Conservation (phyloP, 2,113 vertebrate genomes). For the Oreochromis spilurus region DNA sequence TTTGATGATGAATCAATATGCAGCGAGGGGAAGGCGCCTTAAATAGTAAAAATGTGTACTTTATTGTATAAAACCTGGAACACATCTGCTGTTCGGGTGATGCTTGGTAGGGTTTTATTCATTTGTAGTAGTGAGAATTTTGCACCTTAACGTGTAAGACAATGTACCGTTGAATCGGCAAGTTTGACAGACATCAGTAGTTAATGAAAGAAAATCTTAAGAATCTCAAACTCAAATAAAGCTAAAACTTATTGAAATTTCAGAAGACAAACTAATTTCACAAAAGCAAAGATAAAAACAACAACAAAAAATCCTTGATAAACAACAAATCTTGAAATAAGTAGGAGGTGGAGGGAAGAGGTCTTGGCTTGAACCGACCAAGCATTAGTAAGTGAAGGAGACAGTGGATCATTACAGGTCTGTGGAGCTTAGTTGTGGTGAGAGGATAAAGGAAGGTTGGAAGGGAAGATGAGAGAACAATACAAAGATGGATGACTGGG, state of each 20-base stretch:
- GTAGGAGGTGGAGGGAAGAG: background rate
- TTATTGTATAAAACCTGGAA: background rate
- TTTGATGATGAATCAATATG: conserved; percentile 20
- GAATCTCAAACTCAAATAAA: background rate
- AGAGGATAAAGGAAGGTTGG: background rate
- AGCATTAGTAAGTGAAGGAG: conserved; percentile 28
- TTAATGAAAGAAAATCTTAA: background rate
- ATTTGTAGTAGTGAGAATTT: background rate
- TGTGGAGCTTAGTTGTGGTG: background rate
- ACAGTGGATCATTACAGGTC: conserved; percentile 14
- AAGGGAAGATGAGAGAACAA: background rate
- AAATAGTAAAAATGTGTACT: background rate
- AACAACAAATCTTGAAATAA: background rate
- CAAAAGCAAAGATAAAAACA: background rate
- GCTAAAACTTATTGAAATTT: background rate
- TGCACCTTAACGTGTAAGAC: background rate
- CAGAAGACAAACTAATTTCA: background rate
- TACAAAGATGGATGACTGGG: background rate
- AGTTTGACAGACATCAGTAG: background rate
- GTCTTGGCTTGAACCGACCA: background rate
- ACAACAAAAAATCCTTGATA: background rate
- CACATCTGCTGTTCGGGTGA: background rate
- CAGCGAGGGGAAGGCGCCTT: background rate
- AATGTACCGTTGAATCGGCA: background rate
- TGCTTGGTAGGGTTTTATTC: background rate